A percentile compares a stretch with the other conserved stretches of the same genome.
Evolutionary conservation across 2,888 invertebrate species (phyloP).

Genomic region (Resseliella maxima): DNA sequence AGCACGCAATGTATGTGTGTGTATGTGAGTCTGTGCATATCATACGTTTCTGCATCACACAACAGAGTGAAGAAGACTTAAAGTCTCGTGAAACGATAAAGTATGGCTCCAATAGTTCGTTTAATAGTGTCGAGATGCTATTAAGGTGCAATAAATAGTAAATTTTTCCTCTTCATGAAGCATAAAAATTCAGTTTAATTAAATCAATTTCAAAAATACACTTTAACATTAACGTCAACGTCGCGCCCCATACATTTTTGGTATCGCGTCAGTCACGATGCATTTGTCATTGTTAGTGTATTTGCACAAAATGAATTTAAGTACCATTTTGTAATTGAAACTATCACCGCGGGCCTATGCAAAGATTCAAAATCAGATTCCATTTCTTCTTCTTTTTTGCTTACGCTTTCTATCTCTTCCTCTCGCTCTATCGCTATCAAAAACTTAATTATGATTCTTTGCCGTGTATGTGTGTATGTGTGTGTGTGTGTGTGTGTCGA

Average conservation of each 20-base stretch:
- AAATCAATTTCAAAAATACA: conserved; percentile 38
- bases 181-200: conserved; percentile 34
- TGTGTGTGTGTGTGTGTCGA: too few species aligned
- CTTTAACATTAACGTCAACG: too few species aligned
- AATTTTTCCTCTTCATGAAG: conserved; percentile 39
- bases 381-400: not conserved
- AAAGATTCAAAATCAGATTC: not conserved
- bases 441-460: not conserved
- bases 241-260: not conserved
- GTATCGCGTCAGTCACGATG: not conserved
- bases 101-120: conserved; percentile 32
- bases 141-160: conserved; percentile 37
- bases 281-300: not conserved
- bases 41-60: not conserved
- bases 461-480: not conserved
- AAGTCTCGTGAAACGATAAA: not conserved
- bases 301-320: not conserved
- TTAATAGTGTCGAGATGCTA: conserved; percentile 15
- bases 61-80: not conserved
- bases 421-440: too few species aligned
- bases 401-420: not conserved
- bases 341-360: conserved; percentile 18
- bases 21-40: not conserved
- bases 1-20: not conserved
- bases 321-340: conserved; percentile 30